A percentile compares a stretch with the other conserved stretches of the same genome.
Conservation (phyloP, 2,113 vertebrate genomes). For the Poecilia latipinna region DNA sequence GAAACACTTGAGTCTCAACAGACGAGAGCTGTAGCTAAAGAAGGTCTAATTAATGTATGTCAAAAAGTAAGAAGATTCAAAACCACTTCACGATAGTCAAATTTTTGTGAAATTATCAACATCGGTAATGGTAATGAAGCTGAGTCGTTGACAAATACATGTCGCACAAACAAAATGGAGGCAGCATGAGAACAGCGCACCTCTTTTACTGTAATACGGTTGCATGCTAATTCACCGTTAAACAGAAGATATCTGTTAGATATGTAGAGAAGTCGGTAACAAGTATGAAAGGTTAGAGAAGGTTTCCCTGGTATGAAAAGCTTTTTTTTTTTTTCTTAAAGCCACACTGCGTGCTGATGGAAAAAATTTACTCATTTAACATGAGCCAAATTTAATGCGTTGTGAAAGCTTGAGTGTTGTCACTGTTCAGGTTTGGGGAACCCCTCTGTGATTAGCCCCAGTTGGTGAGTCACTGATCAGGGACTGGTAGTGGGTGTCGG, state of each 20-base stretch:
- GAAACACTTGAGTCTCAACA: too few species aligned
- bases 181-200: background rate
- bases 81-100: background rate
- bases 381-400: conserved; percentile 30
- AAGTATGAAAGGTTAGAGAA: conserved; percentile 44
- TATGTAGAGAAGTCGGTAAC: background rate
- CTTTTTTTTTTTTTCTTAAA: conserved; percentile 12
- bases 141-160: background rate
- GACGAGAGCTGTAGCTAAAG: too few species aligned
- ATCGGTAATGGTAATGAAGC: background rate
- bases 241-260: background rate
- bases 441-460: conserved; percentile 43
- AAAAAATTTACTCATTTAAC: conserved; percentile 51
- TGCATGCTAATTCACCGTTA: conserved; percentile 13
- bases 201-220: background rate
- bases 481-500: conserved; percentile 52
- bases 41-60: background rate
- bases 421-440: conserved; percentile 58
- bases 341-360: conserved; percentile 38
- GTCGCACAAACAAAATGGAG: background rate
- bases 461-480: conserved; percentile 61
- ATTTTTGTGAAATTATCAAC: background rate
- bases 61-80: background rate
- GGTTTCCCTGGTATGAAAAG: conserved; percentile 43
- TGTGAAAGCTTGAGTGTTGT: conserved; percentile 52